Conservation (phyloP, 2,797 vertebrate genomes). For the Lemur catta region DNA sequence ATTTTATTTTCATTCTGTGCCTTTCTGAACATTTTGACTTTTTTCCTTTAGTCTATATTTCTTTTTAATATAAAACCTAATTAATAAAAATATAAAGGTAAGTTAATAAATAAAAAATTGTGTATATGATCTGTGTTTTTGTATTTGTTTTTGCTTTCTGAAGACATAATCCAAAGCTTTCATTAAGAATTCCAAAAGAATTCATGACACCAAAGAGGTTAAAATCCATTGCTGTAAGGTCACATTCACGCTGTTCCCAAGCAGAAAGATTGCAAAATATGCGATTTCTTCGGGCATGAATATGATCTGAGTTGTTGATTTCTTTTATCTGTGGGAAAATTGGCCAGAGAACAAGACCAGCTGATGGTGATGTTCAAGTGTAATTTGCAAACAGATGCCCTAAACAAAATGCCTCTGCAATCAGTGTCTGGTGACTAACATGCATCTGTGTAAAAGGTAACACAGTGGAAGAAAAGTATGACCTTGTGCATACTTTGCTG, state of each 20-base stretch:
- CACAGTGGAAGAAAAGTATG: background rate
- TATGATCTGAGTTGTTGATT: slow-evolving; percentile 29
- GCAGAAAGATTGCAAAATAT: background rate
- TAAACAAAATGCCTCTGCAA: background rate
- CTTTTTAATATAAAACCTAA: background rate
- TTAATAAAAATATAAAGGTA: background rate
- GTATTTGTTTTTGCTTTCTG: background rate
- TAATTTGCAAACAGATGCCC: slow-evolving; percentile 35
- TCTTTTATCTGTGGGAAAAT: background rate
- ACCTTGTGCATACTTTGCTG: background rate
- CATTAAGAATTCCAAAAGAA: background rate
- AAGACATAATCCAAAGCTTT: background rate
- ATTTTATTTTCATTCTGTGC: background rate
- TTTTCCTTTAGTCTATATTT: background rate
- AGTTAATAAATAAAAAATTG: background rate
- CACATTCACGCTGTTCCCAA: background rate
- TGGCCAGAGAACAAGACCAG: slow-evolving; percentile 2
- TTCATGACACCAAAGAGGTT: background rate
- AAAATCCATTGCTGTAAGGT: background rate
- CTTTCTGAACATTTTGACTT: background rate
- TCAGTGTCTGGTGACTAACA: background rate
- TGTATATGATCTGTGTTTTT: background rate
- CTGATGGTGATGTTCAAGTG: background rate
- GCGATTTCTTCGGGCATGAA: background rate
- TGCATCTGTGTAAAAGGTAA: background rate